These are phyloP conservation scores for Madoqua kirkii DNA, from an alignment of 2,113 vertebrate genomes.

Conservation along the genomic window DNA sequence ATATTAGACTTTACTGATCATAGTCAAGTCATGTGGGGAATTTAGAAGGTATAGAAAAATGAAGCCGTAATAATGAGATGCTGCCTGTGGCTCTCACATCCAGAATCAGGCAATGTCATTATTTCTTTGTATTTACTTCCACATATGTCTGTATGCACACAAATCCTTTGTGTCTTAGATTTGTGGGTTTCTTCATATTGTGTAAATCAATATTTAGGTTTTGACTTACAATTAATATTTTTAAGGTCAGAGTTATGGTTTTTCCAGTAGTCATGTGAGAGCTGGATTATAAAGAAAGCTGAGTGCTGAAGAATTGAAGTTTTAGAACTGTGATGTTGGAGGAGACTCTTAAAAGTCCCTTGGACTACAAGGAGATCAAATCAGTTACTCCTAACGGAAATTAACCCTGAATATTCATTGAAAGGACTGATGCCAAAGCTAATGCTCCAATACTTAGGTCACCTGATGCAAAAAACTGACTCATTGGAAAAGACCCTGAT, in stretches of 20 bases:
- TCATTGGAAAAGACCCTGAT: background rate
- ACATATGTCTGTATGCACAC: accelerated
- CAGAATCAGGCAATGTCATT: background rate
- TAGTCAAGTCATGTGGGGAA: background rate
- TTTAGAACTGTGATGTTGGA: background rate
- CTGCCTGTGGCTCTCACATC: background rate
- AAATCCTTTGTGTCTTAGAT: background rate
- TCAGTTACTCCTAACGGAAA: background rate
- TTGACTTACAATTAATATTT: background rate
- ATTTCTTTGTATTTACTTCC: background rate
- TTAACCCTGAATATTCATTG: background rate
- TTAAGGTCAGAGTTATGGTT: background rate
- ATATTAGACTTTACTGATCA: background rate
- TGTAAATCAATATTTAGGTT: background rate
- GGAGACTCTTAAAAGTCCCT: background rate
- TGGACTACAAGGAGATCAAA: background rate
- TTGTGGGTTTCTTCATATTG: background rate
- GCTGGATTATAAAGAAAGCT: background rate
- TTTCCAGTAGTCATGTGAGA: background rate
- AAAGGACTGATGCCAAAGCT: background rate
- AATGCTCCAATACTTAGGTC: background rate
- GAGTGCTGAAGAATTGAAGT: background rate
- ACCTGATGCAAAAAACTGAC: background rate
- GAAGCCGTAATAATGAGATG: background rate
- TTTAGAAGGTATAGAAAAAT: background rate